Evolutionary conservation across 2,888 invertebrate species (phyloP).

Genomic region (Campaea margaritaria): DNA sequence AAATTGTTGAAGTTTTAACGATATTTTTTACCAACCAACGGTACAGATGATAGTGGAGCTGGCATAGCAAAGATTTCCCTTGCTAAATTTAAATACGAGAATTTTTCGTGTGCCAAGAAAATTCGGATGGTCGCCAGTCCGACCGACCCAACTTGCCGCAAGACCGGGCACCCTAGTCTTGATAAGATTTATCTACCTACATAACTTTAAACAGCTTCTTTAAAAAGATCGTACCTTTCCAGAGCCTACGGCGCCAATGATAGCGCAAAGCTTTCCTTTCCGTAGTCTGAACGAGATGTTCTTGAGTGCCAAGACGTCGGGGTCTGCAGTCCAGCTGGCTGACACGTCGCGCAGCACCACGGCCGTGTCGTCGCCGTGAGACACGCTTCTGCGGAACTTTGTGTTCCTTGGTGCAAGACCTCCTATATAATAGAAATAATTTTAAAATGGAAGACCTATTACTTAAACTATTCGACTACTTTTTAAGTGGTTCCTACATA

Average conservation of each 20-base stretch:
- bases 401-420: conserved; percentile 33
- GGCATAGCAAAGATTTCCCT: conserved; percentile 4
- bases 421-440: conserved; percentile 11
- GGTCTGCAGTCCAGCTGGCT: conserved; percentile 82
- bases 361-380: conserved; percentile 64
- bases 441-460: not conserved
- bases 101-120: conserved; percentile 29
- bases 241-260: conserved; percentile 91
- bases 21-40: not conserved
- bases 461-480: too few relatives aligned
- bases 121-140: conserved; percentile 44
- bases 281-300: conserved; percentile 81
- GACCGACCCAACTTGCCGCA: conserved; percentile 42
- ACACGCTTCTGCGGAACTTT: conserved; percentile 59
- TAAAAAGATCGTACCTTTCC: conserved; percentile 84
- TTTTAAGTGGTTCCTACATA: too few relatives aligned
- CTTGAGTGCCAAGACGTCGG: conserved; percentile 82
- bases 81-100: conserved; percentile 6
- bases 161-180: conserved; percentile 7
- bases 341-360: conserved; percentile 69
- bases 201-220: not conserved
- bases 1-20: too few relatives aligned
- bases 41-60: conserved; percentile 4
- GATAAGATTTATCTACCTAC: conserved; percentile 6
- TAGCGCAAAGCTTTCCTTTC: conserved; percentile 86